Evolutionary conservation across 2,888 invertebrate genomes (phyloP), one percentile per base, ranked within the genome.

Genomic region (Holacanthella duospinosa): DNA sequence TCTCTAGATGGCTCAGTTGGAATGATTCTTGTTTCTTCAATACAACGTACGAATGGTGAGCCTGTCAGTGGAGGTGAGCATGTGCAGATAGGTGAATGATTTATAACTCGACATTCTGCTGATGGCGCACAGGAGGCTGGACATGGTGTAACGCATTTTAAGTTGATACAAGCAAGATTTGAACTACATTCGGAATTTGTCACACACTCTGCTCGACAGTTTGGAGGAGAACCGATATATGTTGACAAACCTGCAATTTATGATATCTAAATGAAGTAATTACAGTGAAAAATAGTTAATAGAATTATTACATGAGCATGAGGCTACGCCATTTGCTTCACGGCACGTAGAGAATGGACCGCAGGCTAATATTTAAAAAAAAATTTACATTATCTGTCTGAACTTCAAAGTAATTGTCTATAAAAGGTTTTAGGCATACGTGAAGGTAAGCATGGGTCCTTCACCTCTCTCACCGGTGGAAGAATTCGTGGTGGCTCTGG

Each of bases 241-340:
- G 80, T 80, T 60, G 78, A 76, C 71, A 82, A 77, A n/a, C 6
- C 56, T 56, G 56, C 56, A 56, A 29, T n/a, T n/a, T n/a, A n/a
- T n/a, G n/a, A n/a, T n/a, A n/a, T n/a, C n/a, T n/a, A n/a, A n/a
- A n/a, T n/a, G n/a, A n/a, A n/a, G n/a, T n/a, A n/a, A n/a, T n/a
- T n/a, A n/a, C n/a, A 67, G 63, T 1, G 89, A 89, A 29, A 86
- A 86, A 75, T 89, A 89, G 57, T 61, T 61, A 24, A 63, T 55
- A 16, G n/a, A n/a, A 26, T 84, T 83, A n/a, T 85, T 77, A 75
- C 92, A 92, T 68, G 85, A 83, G 75, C 93, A 93, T 9, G 88
- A 80, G 0, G 91, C 86, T 25, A 63, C 58, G n/a, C 64, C 71
- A 27, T 66, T 66, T 24, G 64, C 61, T 27, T 61, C 62, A 25